A percentile compares a stretch with the other conserved stretches of the same genome.
phyloP scores from a whole-genome alignment of 2,113 vertebrate genomes.

The Leptodactylus fuscus region DNA sequence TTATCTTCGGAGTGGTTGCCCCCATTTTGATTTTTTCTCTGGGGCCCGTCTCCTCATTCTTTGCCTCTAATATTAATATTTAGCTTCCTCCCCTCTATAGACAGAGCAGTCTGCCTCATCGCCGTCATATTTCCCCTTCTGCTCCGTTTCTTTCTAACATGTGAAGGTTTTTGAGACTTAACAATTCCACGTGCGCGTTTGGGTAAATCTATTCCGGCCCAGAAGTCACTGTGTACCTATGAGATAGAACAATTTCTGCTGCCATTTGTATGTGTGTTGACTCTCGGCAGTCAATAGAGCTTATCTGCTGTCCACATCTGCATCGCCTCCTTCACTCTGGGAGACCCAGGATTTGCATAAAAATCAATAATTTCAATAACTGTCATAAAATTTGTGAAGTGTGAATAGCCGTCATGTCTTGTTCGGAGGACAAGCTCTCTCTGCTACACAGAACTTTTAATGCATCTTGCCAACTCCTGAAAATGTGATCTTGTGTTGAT shows the following conservation, averaged over 20 bases:
- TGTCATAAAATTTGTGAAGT: conserved; percentile 57
- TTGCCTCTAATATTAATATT: no score
- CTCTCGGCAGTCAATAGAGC: conserved; percentile 46
- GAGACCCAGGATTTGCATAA: conserved; percentile 50
- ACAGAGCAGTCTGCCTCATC: no score
- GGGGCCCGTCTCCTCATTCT: not conserved
- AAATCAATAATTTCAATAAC: conserved; percentile 60
- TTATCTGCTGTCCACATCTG: conserved; percentile 34
- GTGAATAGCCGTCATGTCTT: conserved; percentile 54
- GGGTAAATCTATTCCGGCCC: conserved; percentile 3
- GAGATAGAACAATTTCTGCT: conserved; percentile 21
- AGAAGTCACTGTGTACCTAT: not conserved
- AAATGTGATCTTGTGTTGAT: not conserved
- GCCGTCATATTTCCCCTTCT: not conserved
- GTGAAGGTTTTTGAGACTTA: not conserved
- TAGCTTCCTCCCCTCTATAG: no score
- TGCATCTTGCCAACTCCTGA: conserved; percentile 28
- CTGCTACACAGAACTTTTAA: conserved; percentile 36
- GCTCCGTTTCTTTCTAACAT: not conserved
- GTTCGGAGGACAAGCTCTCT: conserved; percentile 19
- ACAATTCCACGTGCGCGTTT: not conserved
- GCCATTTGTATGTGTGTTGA: conserved; percentile 28
- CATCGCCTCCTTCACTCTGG: conserved; percentile 5
- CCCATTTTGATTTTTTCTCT: no score
- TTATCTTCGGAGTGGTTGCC: no score